Conservation (phyloP, 30 jellyfish, hydroid and myxozoan genomes). For the Turritopsis rubra region DNA sequence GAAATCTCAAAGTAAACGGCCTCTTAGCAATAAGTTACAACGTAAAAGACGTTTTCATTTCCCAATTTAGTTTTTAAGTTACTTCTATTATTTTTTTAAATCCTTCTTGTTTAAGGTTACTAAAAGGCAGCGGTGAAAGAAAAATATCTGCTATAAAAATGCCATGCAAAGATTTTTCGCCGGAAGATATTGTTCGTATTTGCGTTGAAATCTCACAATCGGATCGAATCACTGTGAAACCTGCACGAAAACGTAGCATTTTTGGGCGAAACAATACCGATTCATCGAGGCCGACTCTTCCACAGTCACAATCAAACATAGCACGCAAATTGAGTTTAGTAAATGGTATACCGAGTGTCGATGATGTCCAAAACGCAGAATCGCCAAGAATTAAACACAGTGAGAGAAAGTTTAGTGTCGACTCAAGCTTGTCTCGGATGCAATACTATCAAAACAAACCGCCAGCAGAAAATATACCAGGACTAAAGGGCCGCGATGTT, state of each 20-base stretch:
- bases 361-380: neutral
- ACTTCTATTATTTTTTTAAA: no score
- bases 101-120: neutral
- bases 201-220: slow-evolving; percentile 21
- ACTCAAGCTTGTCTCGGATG: neutral
- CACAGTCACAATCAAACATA: slow-evolving; percentile 9
- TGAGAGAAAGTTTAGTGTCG: slow-evolving; percentile 16
- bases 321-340: slow-evolving; percentile 39
- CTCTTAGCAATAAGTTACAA: no score
- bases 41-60: no score
- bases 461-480: slow-evolving; percentile 1
- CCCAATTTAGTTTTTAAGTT: no score
- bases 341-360: slow-evolving; percentile 25
- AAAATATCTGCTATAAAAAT: neutral
- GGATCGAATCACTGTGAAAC: slow-evolving; percentile 4
- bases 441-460: neutral
- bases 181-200: slow-evolving; percentile 29
- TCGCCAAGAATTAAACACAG: neutral
- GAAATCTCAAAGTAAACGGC: no score
- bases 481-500: slow-evolving; percentile 31
- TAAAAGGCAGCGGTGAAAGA: neutral
- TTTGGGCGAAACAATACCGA: slow-evolving; percentile 19
- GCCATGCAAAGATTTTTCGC: slow-evolving; percentile 35
- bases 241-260: slow-evolving; percentile 19
- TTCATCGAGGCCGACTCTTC: slow-evolving; percentile 3